These are phyloP conservation scores for Cybosia mesomella DNA, from an alignment of 2,888 invertebrate genomes.

Conservation along the genomic window DNA sequence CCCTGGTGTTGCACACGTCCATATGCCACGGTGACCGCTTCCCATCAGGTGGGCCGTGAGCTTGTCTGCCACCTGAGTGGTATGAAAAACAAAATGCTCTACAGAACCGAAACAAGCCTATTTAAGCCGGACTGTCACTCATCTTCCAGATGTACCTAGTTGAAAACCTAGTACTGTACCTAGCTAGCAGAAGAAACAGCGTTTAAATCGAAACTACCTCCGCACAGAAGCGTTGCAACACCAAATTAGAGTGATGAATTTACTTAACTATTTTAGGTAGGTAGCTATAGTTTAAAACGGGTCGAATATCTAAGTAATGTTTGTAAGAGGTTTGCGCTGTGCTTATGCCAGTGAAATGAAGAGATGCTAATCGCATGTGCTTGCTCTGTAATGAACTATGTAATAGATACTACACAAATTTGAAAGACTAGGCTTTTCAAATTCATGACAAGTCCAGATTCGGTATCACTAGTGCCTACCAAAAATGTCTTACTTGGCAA, in stretches of 20 bases:
- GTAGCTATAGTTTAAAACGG: constrained; percentile 12
- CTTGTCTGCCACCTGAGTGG: too few relatives aligned
- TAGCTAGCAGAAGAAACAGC: constrained; percentile 6
- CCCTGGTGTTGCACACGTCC: too few relatives aligned
- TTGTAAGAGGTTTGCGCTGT: neutral
- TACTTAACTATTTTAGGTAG: constrained; percentile 24
- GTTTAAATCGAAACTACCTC: constrained; percentile 54
- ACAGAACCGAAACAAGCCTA: neutral
- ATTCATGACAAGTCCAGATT: neutral
- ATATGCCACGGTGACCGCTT: too few relatives aligned
- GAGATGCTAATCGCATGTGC: neutral
- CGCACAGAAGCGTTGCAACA: constrained; percentile 51
- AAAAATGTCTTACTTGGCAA: neutral
- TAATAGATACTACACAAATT: neutral
- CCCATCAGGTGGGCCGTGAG: too few relatives aligned
- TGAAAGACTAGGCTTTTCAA: neutral
- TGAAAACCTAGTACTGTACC: neutral
- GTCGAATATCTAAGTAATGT: neutral
- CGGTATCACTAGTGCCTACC: neutral
- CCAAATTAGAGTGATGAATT: constrained; percentile 51
- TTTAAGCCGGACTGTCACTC: neutral
- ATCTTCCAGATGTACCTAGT: neutral
- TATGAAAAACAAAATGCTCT: neutral
- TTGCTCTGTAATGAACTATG: neutral
- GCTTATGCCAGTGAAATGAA: neutral